Percentiles rank a stretch among this genome's conserved stretches.
phyloP scores from a whole-genome alignment of 2,113 vertebrate genomes.

The Protobothrops flavoviridis region DNA sequence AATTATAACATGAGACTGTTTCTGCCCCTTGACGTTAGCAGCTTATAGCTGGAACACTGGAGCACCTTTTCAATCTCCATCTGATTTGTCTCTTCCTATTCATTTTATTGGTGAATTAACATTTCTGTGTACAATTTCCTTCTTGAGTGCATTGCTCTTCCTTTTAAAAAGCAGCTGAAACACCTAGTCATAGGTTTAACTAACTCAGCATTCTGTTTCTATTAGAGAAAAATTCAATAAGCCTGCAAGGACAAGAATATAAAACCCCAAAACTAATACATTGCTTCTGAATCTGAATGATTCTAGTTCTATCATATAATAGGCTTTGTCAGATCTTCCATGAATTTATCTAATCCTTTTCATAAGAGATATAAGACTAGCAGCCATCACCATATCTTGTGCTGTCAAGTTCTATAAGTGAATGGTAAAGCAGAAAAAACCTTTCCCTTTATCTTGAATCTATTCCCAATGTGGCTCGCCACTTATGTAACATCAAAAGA shows the following conservation, averaged over 20 bases:
- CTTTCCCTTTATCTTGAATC: slow-evolving; percentile 23
- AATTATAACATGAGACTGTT: background rate
- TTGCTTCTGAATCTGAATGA: background rate
- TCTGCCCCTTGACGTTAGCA: background rate
- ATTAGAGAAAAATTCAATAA: background rate
- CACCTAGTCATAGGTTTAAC: background rate
- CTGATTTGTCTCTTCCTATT: background rate
- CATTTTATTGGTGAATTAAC: background rate
- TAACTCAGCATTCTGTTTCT: background rate
- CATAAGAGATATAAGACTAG: background rate
- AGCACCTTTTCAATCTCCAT: background rate
- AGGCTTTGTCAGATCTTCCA: too few relatives aligned
- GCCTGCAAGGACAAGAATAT: background rate
- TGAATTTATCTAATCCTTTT: background rate
- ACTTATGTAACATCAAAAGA: background rate
- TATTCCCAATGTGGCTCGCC: slow-evolving; percentile 12
- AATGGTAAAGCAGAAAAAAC: background rate
- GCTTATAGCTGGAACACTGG: background rate
- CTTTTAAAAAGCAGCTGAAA: background rate
- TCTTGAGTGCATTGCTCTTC: background rate
- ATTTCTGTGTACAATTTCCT: background rate
- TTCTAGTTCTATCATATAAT: background rate
- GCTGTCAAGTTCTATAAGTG: background rate
- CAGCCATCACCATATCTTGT: background rate
- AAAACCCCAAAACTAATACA: background rate